Evolutionary conservation across 2,888 invertebrate species (phyloP), one percentile per base, ranked within the genome.

Genomic region (Cactoblastis cactorum): DNA sequence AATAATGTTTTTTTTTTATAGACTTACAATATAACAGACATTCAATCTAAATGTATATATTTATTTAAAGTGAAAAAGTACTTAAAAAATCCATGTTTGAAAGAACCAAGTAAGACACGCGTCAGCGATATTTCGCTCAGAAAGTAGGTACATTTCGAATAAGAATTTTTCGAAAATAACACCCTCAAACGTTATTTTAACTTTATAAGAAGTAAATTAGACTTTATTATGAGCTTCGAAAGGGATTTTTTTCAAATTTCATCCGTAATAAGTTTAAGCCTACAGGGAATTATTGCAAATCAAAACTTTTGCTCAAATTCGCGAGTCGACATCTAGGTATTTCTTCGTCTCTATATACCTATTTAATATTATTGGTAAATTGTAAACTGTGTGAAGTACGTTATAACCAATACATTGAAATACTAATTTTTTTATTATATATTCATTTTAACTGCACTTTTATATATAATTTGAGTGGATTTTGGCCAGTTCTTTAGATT

Each of bases 341-440:
- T 18, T 49, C 12, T 22, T 15, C 41, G 19, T 12, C 12, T 19
- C 9, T 43, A 34, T 19, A 49, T 49, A 49, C 41, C 49, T 49
- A 49, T 33, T 49, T 34, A 41, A 34, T 49, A 9, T 14, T 33
- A 49, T 49, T 41, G 49, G 33, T 49, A 49, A 32, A 33, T 43
- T 34, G 3, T 12, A 22, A 19, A 14, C 19, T 41, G 22, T 22
- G 11, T 18, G 17, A 18, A 39, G 11, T 14, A 14, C 14, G 18
- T 32, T 41, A 6, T 12, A 22, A 17, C 9, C 14, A n/a, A 9
- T 1, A 19, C 15, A 22, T 15, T 15, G 24, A 37, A 5, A 37
- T 37, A n/a, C 0, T n/a, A 28, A 37, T 17, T 39, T 49, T 41
- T 41, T 17, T 3, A 34, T 3, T 8, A 19, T 41, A 41, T 33